A percentile compares a stretch with the other conserved stretches of the same genome.
Conservation (phyloP, 2,888 invertebrate species). For the Scaptomyza parva region DNA sequence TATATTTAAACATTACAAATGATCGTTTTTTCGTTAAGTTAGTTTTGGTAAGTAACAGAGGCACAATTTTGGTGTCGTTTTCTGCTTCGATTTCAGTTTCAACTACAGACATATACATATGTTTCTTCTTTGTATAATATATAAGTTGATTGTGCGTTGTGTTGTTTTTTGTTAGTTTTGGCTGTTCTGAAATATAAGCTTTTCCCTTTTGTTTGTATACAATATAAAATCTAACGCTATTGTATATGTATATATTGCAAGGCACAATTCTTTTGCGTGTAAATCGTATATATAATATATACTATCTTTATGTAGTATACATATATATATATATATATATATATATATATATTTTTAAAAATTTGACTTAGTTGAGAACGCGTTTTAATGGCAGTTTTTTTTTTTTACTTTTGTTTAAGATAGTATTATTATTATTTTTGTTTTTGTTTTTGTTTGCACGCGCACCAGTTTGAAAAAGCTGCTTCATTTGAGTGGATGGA, state of each 20-base stretch:
- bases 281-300: constrained; percentile 18
- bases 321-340: no score
- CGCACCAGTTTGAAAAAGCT: constrained; percentile 36
- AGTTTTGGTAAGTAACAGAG: constrained; percentile 52
- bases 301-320: constrained; percentile 22
- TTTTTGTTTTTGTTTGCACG: constrained; percentile 18
- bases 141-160: constrained; percentile 48
- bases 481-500: constrained; percentile 17
- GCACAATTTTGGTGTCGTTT: constrained; percentile 50
- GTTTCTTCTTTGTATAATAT: no score
- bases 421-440: constrained; percentile 28
- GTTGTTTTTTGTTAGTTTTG: constrained; percentile 37
- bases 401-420: constrained; percentile 60
- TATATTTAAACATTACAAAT: constrained; percentile 35
- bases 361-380: constrained; percentile 75
- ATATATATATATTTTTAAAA: constrained; percentile 35
- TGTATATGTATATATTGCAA: constrained; percentile 58
- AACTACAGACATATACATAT: constrained; percentile 3
- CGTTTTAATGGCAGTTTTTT: constrained; percentile 72
- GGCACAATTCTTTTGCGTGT: constrained; percentile 65
- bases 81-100: constrained; percentile 15
- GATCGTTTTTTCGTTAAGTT: constrained; percentile 47
- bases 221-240: constrained; percentile 20
- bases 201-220: constrained; percentile 23
- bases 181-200: constrained; percentile 38